Percentiles rank a stretch among this genome's conserved stretches.
Conservation (phyloP, 2,888 invertebrate species). For the Amaurobius ferox region DNA sequence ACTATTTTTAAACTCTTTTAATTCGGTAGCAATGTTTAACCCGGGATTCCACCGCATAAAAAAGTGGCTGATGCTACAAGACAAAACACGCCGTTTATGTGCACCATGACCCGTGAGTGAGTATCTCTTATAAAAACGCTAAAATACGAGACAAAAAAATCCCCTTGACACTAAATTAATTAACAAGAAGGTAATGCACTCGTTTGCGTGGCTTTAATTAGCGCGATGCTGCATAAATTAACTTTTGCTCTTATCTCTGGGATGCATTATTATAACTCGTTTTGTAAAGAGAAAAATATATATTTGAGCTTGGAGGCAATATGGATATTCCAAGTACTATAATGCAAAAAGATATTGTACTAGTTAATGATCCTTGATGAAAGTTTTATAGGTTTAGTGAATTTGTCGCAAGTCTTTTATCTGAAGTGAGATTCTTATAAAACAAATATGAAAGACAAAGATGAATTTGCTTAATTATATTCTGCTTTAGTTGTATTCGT, state of each 20-base stretch:
- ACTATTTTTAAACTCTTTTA: constrained; percentile 29
- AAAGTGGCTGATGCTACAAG: not conserved
- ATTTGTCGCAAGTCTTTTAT: no score
- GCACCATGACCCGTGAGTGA: constrained; percentile 31
- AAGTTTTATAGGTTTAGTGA: no score
- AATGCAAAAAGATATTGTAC: no score
- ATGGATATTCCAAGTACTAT: no score
- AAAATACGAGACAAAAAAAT: constrained; percentile 39
- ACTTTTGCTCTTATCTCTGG: constrained; percentile 48
- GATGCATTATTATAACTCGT: not conserved
- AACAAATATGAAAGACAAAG: no score
- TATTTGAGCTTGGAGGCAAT: no score
- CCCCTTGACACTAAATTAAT: constrained; percentile 70
- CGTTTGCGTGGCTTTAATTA: constrained; percentile 69
- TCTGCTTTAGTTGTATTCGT: no score
- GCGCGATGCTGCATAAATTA: constrained; percentile 64
- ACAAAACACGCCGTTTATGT: constrained; percentile 37
- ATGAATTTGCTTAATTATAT: no score
- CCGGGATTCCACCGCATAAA: constrained; percentile 2
- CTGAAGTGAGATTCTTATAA: no score
- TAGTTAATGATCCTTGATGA: no score
- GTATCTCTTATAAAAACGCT: not conserved
- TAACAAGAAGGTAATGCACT: constrained; percentile 65
- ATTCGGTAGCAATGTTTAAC: constrained; percentile 20
- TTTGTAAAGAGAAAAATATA: not conserved